These are phyloP conservation scores for Tursiops truncatus DNA, from an alignment of 2,113 vertebrate species.

Conservation along the genomic window DNA sequence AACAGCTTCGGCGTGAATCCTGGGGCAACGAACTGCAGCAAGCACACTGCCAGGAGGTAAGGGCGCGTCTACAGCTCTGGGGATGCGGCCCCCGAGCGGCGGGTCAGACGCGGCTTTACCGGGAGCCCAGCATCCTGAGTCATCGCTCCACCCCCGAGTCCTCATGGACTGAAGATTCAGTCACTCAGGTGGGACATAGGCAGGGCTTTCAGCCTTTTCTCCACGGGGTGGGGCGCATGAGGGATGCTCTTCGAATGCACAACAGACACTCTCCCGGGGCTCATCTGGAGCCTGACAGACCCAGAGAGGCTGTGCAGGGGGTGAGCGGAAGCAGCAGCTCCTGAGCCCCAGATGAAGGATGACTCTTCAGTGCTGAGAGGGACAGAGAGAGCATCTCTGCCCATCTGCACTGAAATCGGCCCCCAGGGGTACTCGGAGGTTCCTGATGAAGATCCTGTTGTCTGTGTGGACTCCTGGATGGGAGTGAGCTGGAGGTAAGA, in stretches of 20 bases:
- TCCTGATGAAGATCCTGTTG: not conserved
- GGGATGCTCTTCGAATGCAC: not conserved
- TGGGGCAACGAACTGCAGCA: not conserved
- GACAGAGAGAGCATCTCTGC: not conserved
- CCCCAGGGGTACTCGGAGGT: fast-evolving
- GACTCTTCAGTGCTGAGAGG: not conserved
- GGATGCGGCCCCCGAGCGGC: fast-evolving
- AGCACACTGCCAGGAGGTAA: not conserved
- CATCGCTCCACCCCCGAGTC: not conserved
- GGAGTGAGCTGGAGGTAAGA: fast-evolving
- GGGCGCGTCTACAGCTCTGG: not conserved
- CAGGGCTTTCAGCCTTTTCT: not conserved
- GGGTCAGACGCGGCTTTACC: not conserved
- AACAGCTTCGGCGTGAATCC: fast-evolving
- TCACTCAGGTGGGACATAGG: too few relatives aligned
- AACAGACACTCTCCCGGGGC: not conserved
- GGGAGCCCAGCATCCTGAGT: not conserved
- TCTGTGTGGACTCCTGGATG: not conserved
- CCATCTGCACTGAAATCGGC: not conserved
- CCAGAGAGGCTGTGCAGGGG: not conserved
- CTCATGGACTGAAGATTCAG: fast-evolving
- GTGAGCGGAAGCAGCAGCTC: not conserved
- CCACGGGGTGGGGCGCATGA: too few relatives aligned
- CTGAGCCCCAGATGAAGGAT: not conserved
- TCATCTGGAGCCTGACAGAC: not conserved